phyloP scores from a whole-genome alignment of 2,113 vertebrate species.

The Heterotilapia buettikoferi region DNA sequence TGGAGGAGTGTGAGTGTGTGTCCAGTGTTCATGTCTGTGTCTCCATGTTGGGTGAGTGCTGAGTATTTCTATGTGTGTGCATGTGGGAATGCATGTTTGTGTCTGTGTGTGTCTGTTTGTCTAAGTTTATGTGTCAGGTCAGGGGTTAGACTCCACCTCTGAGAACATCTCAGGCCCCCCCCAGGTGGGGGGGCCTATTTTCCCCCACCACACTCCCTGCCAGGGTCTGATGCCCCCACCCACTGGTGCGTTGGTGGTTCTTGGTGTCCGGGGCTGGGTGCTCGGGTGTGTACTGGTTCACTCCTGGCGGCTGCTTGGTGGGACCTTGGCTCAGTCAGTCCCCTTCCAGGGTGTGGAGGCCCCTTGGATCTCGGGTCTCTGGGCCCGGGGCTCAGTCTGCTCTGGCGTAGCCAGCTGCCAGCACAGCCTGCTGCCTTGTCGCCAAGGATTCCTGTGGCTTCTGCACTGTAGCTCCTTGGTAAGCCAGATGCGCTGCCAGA shows the following conservation, averaged over 20 bases:
- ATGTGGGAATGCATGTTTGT: background rate
- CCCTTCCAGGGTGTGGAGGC: background rate
- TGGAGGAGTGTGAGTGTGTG: background rate
- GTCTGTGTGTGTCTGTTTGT: background rate
- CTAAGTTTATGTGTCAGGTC: background rate
- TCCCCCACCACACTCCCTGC: background rate
- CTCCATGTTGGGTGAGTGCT: background rate
- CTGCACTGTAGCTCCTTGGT: background rate
- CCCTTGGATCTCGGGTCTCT: rapidly evolving
- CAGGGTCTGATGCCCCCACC: background rate
- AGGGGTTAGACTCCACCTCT: background rate
- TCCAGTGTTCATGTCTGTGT: background rate
- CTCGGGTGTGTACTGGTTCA: background rate
- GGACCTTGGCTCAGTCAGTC: background rate
- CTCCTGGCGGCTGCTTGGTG: background rate
- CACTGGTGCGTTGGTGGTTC: background rate
- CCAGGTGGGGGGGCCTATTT: background rate
- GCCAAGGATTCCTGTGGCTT: background rate
- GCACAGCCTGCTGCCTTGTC: background rate
- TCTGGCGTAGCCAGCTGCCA: rapidly evolving
- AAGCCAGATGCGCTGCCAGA: background rate
- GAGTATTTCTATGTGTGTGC: background rate
- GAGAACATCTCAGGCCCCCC: background rate
- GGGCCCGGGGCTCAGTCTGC: background rate
- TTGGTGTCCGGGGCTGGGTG: background rate